phyloP scores from a whole-genome alignment of 2,888 invertebrate species.

The Iphiclides podalirius region DNA sequence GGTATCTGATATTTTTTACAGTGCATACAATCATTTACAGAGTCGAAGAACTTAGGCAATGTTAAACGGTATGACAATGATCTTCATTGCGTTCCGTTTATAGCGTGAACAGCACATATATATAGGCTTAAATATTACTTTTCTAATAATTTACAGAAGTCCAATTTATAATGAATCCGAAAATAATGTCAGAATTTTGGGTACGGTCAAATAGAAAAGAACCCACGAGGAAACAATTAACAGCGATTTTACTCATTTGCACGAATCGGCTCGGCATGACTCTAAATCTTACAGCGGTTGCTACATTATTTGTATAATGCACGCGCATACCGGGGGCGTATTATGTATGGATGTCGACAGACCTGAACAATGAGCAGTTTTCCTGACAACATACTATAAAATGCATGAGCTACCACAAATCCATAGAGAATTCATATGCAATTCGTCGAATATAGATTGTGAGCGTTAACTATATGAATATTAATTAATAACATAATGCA shows the following conservation, averaged over 20 bases:
- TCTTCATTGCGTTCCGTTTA: no score
- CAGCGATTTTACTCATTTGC: neutral
- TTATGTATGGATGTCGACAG: slow-evolving; percentile 27
- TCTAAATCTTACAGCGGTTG: neutral
- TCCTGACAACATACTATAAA: slow-evolving; percentile 51
- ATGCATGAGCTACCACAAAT: slow-evolving; percentile 58
- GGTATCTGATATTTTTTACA: no score
- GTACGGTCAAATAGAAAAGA: no score
- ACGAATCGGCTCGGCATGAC: neutral
- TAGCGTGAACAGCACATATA: no score
- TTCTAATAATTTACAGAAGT: no score
- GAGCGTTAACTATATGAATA: slow-evolving; percentile 56
- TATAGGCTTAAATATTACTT: no score
- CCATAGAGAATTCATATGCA: slow-evolving; percentile 59
- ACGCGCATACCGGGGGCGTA: slow-evolving; percentile 14
- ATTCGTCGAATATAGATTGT: slow-evolving; percentile 59
- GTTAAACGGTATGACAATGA: no score
- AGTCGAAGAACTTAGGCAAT: no score
- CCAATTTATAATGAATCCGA: no score
- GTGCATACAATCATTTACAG: no score
- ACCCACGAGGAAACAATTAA: neutral
- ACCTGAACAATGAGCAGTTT: slow-evolving; percentile 53
- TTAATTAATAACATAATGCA: slow-evolving; percentile 47
- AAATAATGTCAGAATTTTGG: no score
- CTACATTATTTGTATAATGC: slow-evolving; percentile 20